Evolutionary conservation across 2,888 invertebrate species (phyloP), one percentile per base, ranked within the genome.

Genomic region (Agrypnus murinus): DNA sequence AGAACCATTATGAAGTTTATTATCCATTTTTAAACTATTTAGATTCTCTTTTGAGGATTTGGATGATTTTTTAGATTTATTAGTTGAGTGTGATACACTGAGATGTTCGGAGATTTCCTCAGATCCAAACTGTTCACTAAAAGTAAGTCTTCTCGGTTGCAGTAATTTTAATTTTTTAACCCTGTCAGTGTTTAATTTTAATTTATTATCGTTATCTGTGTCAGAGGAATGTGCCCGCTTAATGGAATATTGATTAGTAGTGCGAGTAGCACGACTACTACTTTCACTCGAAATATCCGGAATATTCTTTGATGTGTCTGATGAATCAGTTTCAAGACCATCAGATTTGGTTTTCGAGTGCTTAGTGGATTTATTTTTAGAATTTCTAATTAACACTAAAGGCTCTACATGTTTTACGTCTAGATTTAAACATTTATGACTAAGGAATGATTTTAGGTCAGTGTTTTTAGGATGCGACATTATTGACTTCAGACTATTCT

Each of bases 241-340:
- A 10, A 6, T 36, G 38, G 65, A 72, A 55, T 63, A 57, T 55
- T 17, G 48, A 2, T 31, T 17, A 15, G 25, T 36, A 31, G 32
- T 34, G 3, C 3, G 25, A 8, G 31, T n/a, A 10, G 32, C 9
- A 25, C 5, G 25, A 38, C 55, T 38, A 9, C 76, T 77, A 71
- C 81, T 81, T 75, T 85, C 85, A 55, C 80, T 83, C 0, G 84
- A 82, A 70, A 86, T 81, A 57, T 85, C 85, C 5, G 86, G 85
- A 75, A 86, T 85, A 75, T 86, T 84, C 75, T 84, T 85, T 2
- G 85, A 85, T 36, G 86, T 86, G 76, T 85, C 85, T 4, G 85
- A 85, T n/a, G n/a, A 25, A 73, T 83, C 85, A 71, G 83, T 84
- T 46, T 72, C 78, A 40, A 72, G 66, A 55, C 58, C 65, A 17